Evolutionary conservation across 2,888 invertebrate species (phyloP), one percentile per base, ranked within the genome.

Genomic region (Xanthorhoe spadicearia): DNA sequence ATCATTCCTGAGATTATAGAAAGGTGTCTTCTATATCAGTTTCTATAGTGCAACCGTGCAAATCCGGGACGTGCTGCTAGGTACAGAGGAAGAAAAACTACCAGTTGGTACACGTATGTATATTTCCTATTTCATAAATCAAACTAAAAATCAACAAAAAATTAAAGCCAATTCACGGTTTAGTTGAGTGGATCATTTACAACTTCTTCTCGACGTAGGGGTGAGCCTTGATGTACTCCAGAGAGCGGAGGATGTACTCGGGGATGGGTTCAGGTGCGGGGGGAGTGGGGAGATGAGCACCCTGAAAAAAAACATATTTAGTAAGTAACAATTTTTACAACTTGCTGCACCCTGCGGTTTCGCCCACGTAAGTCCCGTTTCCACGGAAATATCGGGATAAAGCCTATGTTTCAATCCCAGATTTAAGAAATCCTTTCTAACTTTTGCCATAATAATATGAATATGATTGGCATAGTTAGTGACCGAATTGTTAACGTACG

Each of bases 171-270:
- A 73, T 72, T 66, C 66, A 68, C 68, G 66, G 59, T 74, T 67
- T 57, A 64, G 71, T 79, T 64, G 74, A 66, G 66, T 74, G 56
- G 17, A 52, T 70, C 55, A 54, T 17, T 78, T 76, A 78, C 3
- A 10, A 0, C 50, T 77, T 74, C 69, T 76, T 73, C 60, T 81
- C 82, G 3, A 32, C 52, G 77, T 84, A 88, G 52, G 94, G 94
- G 84, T 94, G 93, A 7, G 85, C 81, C 13, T 77, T 80, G 80
- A 90, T 93, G 80, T 87, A 94, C 61, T 87, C 89, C 46, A 94
- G 70, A 51, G 93, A 78, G 46, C 87, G 85, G 10, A 79, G 67
- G 71, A 94, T 91, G 77, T 90, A 87, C 0, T 90, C 93, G 3
- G 94, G 94, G 60, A 93, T 85, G 19, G 93, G 86, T 15, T 86